A percentile compares a stretch with the other conserved stretches of the same genome.
These are phyloP conservation scores for Alces alces DNA, from an alignment of 2,113 vertebrate genomes.

Conservation along the genomic window DNA sequence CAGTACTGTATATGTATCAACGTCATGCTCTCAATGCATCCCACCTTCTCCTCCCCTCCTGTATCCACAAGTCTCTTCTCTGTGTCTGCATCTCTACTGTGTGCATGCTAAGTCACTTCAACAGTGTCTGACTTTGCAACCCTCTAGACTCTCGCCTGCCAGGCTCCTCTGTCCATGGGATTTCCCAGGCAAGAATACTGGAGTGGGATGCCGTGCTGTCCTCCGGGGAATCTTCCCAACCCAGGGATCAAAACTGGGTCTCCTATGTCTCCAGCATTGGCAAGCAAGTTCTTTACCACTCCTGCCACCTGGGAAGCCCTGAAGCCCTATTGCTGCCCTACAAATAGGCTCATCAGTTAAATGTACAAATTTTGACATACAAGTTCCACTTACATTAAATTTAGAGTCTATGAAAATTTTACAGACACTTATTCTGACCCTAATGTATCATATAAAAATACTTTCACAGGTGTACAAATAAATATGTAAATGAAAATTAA, in stretches of 20 bases:
- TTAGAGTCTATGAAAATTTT: neutral
- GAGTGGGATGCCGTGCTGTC: neutral
- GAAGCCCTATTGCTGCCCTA: neutral
- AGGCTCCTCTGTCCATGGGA: neutral
- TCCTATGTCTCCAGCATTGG: neutral
- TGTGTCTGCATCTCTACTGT: neutral
- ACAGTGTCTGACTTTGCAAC: neutral
- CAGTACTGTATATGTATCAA: accelerated
- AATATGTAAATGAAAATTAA: neutral
- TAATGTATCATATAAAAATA: neutral
- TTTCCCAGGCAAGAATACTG: neutral
- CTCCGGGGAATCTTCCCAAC: neutral
- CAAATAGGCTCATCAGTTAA: neutral
- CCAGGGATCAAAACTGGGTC: neutral
- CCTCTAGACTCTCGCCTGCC: neutral
- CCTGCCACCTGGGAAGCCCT: neutral
- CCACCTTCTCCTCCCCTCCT: neutral
- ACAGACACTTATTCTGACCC: neutral
- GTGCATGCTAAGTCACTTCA: neutral
- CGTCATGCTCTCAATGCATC: neutral
- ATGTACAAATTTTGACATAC: neutral
- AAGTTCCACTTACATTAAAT: neutral
- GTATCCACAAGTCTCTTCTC: neutral
- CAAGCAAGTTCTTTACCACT: neutral
- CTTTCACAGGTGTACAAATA: neutral